phyloP scores from a whole-genome alignment of 1,140 invertebrate species.

The Solenopsis fugax region DNA sequence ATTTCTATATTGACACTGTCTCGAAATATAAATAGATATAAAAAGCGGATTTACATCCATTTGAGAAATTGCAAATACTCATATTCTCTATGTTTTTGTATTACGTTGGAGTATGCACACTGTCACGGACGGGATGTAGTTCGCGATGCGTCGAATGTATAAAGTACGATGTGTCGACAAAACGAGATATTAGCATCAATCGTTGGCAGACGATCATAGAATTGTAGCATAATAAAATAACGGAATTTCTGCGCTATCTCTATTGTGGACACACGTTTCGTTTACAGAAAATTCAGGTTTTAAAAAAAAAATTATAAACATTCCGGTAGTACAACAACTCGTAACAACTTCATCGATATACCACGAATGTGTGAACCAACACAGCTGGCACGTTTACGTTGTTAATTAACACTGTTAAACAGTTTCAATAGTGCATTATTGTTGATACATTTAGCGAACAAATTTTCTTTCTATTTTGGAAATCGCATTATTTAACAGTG shows the following conservation, averaged over 20 bases:
- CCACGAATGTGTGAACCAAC: neutral
- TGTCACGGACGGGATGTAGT: neutral
- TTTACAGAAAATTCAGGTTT: conserved; percentile 10
- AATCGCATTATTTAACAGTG: conserved; percentile 17
- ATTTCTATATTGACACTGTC: conserved; percentile 37
- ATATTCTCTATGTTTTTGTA: conserved; percentile 32
- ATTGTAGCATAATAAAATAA: conserved; percentile 38
- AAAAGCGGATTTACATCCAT: conserved; percentile 45
- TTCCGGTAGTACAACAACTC: neutral
- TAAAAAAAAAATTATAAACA: conserved; percentile 30
- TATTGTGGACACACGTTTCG: neutral
- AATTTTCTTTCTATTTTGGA: conserved; percentile 48
- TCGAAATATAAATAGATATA: neutral
- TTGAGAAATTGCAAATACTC: conserved; percentile 59
- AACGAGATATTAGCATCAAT: conserved; percentile 17
- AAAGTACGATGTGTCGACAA: conserved; percentile 24
- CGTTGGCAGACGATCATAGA: conserved; percentile 13
- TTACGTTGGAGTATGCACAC: neutral
- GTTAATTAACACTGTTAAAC: conserved; percentile 42
- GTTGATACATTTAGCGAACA: neutral
- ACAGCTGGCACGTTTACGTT: neutral
- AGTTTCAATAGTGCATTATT: neutral
- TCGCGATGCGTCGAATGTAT: conserved; percentile 26
- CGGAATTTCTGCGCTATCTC: conserved; percentile 10
- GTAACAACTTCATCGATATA: conserved; percentile 30